Evolutionary conservation across 2,797 vertebrate species (phyloP), one percentile per base, ranked within the genome.

Genomic region (Danio jaintianensis): DNA sequence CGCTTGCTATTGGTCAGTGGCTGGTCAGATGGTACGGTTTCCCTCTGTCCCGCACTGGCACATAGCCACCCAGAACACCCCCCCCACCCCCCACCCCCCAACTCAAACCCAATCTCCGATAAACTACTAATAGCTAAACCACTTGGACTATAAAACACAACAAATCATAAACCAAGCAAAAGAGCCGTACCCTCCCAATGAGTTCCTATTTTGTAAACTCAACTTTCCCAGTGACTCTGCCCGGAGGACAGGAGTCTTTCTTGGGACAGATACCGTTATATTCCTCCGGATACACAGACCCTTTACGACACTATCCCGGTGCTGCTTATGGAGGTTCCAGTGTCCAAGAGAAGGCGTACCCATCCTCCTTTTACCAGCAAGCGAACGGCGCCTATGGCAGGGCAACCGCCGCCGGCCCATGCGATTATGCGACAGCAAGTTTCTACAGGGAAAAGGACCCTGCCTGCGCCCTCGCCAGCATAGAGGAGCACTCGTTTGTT

Each of bases 201-300:
- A 99, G 96, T 96, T 98, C 97, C 91, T 99, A 99, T 96, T 99
- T 98, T 94, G 97, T 98, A 93, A 99, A 98, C 94, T 98, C 97
- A 91, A 96, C 96, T 93, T 99, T 99, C 94, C 97, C 97, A 91
- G 97, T 98, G 92, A 96, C 96, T 93, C 93, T 98, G 92, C 94
- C 97, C 87, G 95, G 95, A 87, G 96, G 96, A 89, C 97, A 98
- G 91, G 96, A 98, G 89, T 96, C 97, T 74, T 98, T 99, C 91
- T 91, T 99, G 92, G 97, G 97, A 90, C 97, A 98, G 94, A 94
- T 99, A 86, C 97, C 97, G 90, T 94, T 99, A 42, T 99, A 98
- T 87, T 96, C 97, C 82, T 96, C 97, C 79, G 96, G 97, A 89
- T 99, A 98, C 91, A 95, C 96, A 86, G 97, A 98, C 84, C 95